Percentiles rank a stretch among this genome's conserved stretches.
Conservation (phyloP, 2,113 vertebrate genomes). For the Megaleporinus macrocephalus region DNA sequence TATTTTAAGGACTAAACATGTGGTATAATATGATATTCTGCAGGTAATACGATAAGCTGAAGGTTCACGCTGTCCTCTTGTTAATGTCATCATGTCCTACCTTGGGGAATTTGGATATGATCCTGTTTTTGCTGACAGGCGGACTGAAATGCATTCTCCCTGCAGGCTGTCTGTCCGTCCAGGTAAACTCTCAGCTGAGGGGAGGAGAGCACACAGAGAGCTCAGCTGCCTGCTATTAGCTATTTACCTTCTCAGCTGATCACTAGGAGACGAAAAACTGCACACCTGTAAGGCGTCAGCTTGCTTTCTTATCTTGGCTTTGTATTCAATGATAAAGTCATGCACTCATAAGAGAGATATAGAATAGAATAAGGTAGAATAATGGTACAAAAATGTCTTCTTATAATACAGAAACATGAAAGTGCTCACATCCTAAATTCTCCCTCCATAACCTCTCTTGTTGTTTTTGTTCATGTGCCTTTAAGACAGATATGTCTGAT, state of each 20-base stretch:
- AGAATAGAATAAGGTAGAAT: too few species aligned
- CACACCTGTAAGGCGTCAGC: not conserved
- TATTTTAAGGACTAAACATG: too few species aligned
- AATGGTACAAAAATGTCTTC: too few species aligned
- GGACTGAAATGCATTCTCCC: constrained; percentile 67
- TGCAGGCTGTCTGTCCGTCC: constrained; percentile 33
- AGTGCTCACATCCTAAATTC: too few species aligned
- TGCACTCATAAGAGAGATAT: too few species aligned
- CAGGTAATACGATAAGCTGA: too few species aligned
- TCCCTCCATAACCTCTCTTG: too few species aligned
- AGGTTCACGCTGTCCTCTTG: not conserved
- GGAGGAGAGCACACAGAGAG: constrained; percentile 3
- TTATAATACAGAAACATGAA: too few species aligned
- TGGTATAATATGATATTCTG: too few species aligned
- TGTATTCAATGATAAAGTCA: not conserved
- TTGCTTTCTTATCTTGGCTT: not conserved
- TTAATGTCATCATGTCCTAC: constrained; percentile 62
- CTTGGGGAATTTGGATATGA: constrained; percentile 86
- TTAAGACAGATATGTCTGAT: too few species aligned
- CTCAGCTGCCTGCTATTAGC: not conserved
- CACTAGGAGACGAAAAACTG: constrained; percentile 18
- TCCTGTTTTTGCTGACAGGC: constrained; percentile 80
- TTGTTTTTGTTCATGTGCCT: too few species aligned
- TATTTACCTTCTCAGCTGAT: constrained; percentile 17
- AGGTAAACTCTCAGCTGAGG: constrained; percentile 30